Base-by-base conservation (phyloP, 2,113 vertebrate genomes). In the Pica pica region DNA sequence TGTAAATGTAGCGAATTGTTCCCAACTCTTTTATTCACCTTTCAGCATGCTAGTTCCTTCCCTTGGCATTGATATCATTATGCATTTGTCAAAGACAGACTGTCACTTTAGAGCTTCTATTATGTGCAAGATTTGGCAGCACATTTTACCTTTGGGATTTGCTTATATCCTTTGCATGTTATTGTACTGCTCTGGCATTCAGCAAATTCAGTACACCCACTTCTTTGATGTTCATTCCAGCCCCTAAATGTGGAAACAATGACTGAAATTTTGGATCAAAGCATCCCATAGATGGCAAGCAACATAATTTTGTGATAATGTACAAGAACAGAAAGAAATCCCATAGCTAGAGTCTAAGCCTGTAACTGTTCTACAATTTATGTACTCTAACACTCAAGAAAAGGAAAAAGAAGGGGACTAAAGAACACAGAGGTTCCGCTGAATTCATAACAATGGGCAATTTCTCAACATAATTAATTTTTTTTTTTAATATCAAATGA, bases 241-340 rank as follows among this genome's bases (percentile, higher is more conserved):
- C 76, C 95, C 95, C 95, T 98, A 98, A 98, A 98, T 98, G 98
- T 98, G 98, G 98, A 98, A 98, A 98, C 98, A 98, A 98, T 98
- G 98, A 98, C 97, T 97, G 94, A 98, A 96, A 98, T 93, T 98
- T 97, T 98, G 97, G 97, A 98, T 98, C 98, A 98, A 98, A 98
- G 98, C 91, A 94, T 97, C 96, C 95, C 83, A 87, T 97, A 94
- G 96, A 98, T 93, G 96, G 97, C 93, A 97, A 93, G 95, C 97
- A 97, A 94, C 83, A 83, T 82, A 94, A 92, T 95, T 95, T 95
- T 96, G 87, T 93, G 97, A 97, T 95, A 97, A 97, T 96, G 95
- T 97, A 97, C 91, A 96, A 86, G 92, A 96, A 85, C 47, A 96
- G 84, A 98, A 92, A 94, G 65, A 78, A 91, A 90, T 68, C 52